Percentiles rank a stretch among this genome's conserved stretches.
Conservation (phyloP, 2,113 vertebrate genomes). For the Nymphicus hollandicus region DNA sequence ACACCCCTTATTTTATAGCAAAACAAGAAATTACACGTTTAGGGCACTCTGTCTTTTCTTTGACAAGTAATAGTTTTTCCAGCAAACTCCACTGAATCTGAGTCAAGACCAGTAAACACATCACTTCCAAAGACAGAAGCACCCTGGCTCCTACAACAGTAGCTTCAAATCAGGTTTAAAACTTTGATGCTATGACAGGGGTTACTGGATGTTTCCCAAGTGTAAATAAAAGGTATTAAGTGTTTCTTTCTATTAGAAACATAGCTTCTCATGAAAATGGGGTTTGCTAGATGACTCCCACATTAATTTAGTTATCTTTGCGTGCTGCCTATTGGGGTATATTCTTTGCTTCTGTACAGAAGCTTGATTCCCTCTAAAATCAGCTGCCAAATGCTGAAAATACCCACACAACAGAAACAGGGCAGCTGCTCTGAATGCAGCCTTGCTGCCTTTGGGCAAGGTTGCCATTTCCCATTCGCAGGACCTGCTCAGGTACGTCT, state of each 20-base stretch:
- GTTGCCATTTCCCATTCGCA: neutral
- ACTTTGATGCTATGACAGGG: accelerated
- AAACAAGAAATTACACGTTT: slow-evolving; percentile 33
- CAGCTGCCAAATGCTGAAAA: neutral
- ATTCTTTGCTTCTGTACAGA: neutral
- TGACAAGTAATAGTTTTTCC: neutral
- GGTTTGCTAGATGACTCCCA: neutral
- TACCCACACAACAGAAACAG: neutral
- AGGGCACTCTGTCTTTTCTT: neutral
- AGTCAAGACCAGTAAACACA: neutral
- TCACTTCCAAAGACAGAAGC: neutral
- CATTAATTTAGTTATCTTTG: neutral
- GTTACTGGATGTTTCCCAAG: neutral
- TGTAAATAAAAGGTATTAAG: neutral
- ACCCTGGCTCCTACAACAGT: neutral
- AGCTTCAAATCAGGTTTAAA: slow-evolving; percentile 3
- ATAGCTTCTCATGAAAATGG: neutral
- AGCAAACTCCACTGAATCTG: neutral
- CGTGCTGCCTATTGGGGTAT: neutral
- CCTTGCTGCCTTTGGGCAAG: neutral
- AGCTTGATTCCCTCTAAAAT: neutral
- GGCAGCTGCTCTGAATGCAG: neutral
- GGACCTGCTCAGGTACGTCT: neutral
- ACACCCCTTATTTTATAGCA: neutral
- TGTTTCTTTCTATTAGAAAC: neutral